These are phyloP conservation scores for Pterocles burchelli DNA, from an alignment of 2,113 vertebrate species.

Conservation along the genomic window DNA sequence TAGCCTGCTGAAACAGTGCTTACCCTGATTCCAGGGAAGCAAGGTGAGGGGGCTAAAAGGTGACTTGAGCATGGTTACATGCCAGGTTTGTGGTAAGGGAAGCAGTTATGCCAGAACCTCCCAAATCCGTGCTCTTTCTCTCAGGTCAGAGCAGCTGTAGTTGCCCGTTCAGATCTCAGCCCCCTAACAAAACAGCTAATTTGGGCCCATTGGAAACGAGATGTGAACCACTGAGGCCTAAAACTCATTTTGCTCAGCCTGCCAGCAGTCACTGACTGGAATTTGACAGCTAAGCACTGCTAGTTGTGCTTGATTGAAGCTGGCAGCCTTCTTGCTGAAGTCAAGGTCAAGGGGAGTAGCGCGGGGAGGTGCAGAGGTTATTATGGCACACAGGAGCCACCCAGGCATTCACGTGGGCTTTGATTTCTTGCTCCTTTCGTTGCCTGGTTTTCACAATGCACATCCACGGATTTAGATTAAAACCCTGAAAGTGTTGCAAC, in stretches of 20 bases:
- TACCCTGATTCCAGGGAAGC: background rate
- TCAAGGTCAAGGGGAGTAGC: constrained; percentile 5
- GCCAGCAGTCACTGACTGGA: background rate
- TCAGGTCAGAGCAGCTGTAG: background rate
- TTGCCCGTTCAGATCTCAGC: background rate
- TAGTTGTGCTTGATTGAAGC: background rate
- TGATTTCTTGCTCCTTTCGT: background rate
- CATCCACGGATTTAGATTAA: background rate
- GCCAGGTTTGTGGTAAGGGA: background rate
- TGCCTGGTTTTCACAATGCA: background rate
- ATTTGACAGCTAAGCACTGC: constrained; percentile 26
- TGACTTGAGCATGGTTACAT: background rate
- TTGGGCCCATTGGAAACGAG: background rate
- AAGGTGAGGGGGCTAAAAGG: background rate
- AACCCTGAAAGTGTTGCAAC: background rate
- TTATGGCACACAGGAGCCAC: background rate
- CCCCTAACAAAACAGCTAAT: background rate
- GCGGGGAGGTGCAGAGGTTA: background rate
- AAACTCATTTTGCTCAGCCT: background rate
- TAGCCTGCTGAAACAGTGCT: background rate
- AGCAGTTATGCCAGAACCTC: background rate
- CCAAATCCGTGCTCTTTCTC: background rate
- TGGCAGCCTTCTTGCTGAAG: background rate
- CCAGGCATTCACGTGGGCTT: background rate
- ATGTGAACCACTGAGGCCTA: background rate